Conservation (phyloP, 1,140 invertebrate species). For the Habropoda laboriosa region DNA sequence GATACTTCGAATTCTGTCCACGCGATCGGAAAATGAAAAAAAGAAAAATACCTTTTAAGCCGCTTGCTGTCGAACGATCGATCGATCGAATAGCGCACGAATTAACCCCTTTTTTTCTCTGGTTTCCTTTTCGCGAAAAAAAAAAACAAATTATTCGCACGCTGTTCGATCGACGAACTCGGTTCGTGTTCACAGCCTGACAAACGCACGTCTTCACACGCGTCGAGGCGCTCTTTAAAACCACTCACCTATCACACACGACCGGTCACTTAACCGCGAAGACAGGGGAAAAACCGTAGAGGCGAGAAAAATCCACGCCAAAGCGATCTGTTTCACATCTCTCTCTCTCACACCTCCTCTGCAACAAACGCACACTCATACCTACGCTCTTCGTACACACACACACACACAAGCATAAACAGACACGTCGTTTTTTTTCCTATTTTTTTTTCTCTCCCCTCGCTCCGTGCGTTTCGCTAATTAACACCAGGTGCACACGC, state of each 20-base stretch:
- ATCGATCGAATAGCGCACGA: conserved; percentile 11
- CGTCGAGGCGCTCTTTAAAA: conserved; percentile 32
- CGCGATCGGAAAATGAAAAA: too few species aligned
- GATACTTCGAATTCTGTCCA: conserved; percentile 33
- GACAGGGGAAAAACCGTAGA: conserved; percentile 29
- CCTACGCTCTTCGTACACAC: not conserved
- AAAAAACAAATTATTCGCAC: too few species aligned
- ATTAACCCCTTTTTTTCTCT: not conserved
- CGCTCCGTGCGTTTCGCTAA: conserved; percentile 51
- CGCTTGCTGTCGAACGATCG: conserved; percentile 13
- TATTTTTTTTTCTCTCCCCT: conserved; percentile 32
- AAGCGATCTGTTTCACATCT: conserved; percentile 57
- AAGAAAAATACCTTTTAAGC: conserved; percentile 37
- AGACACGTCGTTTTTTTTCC: not conserved
- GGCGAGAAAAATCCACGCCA: conserved; percentile 44
- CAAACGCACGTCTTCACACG: conserved; percentile 29
- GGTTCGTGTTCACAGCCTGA: conserved; percentile 13
- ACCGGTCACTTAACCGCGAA: conserved; percentile 44
- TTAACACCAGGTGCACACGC: conserved; percentile 48
- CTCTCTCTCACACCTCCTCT: conserved; percentile 60
- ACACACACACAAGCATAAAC: not conserved
- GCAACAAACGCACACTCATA: conserved; percentile 35
- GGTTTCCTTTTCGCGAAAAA: not conserved
- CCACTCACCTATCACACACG: conserved; percentile 48
- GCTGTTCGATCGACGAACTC: not conserved